These are phyloP conservation scores for Orthochromis indermauri DNA, from an alignment of 2,113 vertebrate species.

Conservation along the genomic window DNA sequence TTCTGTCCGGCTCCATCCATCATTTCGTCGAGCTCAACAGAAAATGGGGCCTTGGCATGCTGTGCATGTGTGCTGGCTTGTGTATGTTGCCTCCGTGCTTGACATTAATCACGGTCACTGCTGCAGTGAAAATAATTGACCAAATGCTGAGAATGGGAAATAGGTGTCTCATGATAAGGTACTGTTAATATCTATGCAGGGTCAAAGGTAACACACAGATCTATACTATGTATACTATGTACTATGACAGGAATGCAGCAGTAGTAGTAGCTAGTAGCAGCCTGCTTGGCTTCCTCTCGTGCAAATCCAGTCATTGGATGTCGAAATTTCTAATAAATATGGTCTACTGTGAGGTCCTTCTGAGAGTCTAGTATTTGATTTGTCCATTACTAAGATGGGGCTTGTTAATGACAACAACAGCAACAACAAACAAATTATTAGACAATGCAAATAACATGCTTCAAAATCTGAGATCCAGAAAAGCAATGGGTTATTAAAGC, in stretches of 20 bases:
- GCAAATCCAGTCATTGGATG: neutral
- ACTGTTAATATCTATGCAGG: neutral
- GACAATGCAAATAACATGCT: neutral
- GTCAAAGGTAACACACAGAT: neutral
- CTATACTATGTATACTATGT: neutral
- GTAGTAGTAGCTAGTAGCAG: neutral
- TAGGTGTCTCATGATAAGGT: neutral
- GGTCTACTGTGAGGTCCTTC: neutral
- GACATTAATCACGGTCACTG: neutral
- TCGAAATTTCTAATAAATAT: neutral
- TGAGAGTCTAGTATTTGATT: neutral
- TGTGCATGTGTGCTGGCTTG: neutral
- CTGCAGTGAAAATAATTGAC: neutral
- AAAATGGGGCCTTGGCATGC: constrained; percentile 2
- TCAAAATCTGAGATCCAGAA: neutral
- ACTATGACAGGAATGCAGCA: neutral
- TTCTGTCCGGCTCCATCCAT: neutral
- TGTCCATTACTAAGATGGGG: neutral
- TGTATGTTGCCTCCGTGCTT: neutral
- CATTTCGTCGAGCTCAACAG: neutral
- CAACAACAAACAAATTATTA: neutral
- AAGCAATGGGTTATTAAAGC: neutral
- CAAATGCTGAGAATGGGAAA: neutral
- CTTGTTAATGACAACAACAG: neutral
- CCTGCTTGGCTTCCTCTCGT: neutral